Conservation (phyloP, 1,140 invertebrate genomes). For the Macrotrachela quadricornifera region DNA sequence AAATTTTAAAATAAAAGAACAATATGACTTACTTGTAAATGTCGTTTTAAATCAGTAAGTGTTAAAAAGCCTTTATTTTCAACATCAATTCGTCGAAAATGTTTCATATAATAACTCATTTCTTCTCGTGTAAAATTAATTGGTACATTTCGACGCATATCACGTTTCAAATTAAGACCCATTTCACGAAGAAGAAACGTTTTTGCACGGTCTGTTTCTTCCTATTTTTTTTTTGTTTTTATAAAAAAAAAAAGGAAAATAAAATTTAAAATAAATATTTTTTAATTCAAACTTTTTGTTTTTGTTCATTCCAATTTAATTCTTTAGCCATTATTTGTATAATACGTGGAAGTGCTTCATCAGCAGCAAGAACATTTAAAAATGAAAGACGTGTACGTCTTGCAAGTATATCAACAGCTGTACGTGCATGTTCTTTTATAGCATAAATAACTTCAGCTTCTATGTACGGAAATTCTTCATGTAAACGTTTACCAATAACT, state of each 20-base stretch:
- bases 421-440: slow-evolving; percentile 77
- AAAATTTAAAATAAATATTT: no score
- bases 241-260: no score
- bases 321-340: slow-evolving; percentile 90
- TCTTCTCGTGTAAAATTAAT: slow-evolving; percentile 73
- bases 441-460: slow-evolving; percentile 81
- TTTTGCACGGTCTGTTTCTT: slow-evolving; percentile 5
- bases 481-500: slow-evolving; percentile 79
- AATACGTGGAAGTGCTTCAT: slow-evolving; percentile 73
- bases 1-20: not conserved
- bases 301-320: slow-evolving; percentile 63
- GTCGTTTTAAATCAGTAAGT: slow-evolving; percentile 77
- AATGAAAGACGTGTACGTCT: slow-evolving; percentile 74
- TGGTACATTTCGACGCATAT: slow-evolving; percentile 7
- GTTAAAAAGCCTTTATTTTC: slow-evolving; percentile 93
- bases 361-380: slow-evolving; percentile 74
- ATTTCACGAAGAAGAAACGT: slow-evolving; percentile 5
- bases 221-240: no score
- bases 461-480: slow-evolving; percentile 93
- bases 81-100: slow-evolving; percentile 79
- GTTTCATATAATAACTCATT: slow-evolving; percentile 71
- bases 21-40: slow-evolving; percentile 60
- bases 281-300: slow-evolving; percentile 23
- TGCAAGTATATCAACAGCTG: slow-evolving; percentile 85
- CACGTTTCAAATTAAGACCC: slow-evolving; percentile 7